A percentile compares a stretch with the other conserved stretches of the same genome.
phyloP scores from a whole-genome alignment of 2,113 vertebrate genomes.

The Gnathonemus longibarbis region DNA sequence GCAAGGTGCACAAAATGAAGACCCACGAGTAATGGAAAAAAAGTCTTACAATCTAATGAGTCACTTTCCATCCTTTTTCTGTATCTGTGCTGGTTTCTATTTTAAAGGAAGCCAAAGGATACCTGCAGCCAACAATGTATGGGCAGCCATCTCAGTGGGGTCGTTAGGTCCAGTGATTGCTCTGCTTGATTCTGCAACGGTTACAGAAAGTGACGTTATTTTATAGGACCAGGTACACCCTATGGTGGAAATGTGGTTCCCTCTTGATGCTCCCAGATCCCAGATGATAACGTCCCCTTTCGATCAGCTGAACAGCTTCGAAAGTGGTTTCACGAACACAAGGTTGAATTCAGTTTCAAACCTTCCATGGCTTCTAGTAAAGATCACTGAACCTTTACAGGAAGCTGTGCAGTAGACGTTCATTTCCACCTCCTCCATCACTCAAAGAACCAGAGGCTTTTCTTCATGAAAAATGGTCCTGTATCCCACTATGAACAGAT shows the following conservation, averaged over 20 bases:
- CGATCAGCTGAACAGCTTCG: neutral
- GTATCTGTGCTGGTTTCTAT: neutral
- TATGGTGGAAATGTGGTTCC: neutral
- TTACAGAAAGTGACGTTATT: neutral
- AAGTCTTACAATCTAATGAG: neutral
- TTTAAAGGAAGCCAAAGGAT: neutral
- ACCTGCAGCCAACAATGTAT: neutral
- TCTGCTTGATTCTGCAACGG: neutral
- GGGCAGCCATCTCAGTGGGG: neutral
- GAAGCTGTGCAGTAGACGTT: neutral
- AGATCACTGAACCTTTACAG: neutral
- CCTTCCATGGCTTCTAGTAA: neutral
- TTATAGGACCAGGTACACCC: neutral
- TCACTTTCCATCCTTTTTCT: neutral
- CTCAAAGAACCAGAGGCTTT: neutral
- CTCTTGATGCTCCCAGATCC: neutral
- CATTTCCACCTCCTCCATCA: neutral
- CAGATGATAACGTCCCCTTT: neutral
- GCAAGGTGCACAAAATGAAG: neutral
- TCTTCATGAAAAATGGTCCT: neutral
- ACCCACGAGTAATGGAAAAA: neutral
- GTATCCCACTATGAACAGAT: neutral
- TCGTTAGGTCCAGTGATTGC: neutral
- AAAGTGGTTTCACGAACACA: neutral
- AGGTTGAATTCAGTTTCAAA: neutral